Percentiles rank a stretch among this genome's conserved stretches.
These are phyloP conservation scores for Actias luna DNA, from an alignment of 2,888 invertebrate genomes.

Conservation along the genomic window DNA sequence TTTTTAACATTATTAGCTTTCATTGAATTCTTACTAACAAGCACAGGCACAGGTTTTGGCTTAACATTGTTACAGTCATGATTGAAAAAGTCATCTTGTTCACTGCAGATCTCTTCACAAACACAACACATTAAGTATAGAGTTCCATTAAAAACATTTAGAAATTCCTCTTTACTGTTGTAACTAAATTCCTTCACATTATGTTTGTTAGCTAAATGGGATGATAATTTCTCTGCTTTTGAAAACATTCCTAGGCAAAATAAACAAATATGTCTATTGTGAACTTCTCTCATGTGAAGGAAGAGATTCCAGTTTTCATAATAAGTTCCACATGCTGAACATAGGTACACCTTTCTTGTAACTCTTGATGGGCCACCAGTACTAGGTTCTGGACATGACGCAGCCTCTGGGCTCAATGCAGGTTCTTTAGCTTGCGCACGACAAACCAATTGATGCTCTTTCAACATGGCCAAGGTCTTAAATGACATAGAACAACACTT, in stretches of 20 bases:
- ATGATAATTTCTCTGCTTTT: constrained; percentile 88
- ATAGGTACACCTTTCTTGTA: constrained; percentile 90
- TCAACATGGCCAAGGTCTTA: constrained; percentile 84
- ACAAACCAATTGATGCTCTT: constrained; percentile 86
- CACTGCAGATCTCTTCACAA: constrained; percentile 89
- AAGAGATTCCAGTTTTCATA: constrained; percentile 94
- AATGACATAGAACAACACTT: constrained; percentile 87
- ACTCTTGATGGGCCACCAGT: constrained; percentile 80
- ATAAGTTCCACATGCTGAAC: constrained; percentile 91
- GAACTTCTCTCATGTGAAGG: constrained; percentile 91
- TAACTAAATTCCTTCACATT: constrained; percentile 87
- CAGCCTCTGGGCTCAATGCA: constrained; percentile 64
- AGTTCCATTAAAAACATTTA: constrained; percentile 84
- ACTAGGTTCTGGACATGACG: constrained; percentile 57
- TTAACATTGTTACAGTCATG: constrained; percentile 85
- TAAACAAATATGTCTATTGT: constrained; percentile 90
- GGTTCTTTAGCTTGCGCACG: constrained; percentile 71
- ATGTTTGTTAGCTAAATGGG: constrained; percentile 90
- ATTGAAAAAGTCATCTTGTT: constrained; percentile 88
- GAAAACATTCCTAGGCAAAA: constrained; percentile 93
- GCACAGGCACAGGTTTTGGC: constrained; percentile 76
- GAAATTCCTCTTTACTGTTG: constrained; percentile 85
- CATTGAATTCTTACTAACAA: constrained; percentile 68
- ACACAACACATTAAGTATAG: constrained; percentile 90
- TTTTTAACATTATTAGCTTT: constrained; percentile 61